Evolutionary conservation across 1,140 invertebrate genomes (phyloP).

Genomic region (Caenorhabditis briggsae): DNA sequence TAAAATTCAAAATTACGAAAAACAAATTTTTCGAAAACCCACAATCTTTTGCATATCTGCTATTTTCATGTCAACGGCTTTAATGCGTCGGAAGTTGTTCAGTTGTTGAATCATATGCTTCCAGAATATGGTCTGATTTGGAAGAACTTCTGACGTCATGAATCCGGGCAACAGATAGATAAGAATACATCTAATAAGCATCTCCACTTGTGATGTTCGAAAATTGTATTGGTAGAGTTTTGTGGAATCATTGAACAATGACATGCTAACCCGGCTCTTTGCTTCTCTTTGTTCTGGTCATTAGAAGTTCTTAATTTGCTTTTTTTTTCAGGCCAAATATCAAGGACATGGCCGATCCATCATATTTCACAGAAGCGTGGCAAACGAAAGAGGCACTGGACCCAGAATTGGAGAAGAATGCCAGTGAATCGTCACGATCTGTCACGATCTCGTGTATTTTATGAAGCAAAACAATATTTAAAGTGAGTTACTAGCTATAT

Average conservation of each 20-base stretch:
- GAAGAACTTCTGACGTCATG: background rate
- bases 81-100: background rate
- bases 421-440: background rate
- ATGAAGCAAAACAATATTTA: background rate
- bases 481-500: background rate
- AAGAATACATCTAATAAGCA: too few species aligned
- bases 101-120: background rate
- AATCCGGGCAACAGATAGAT: too few species aligned
- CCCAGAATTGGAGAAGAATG: background rate
- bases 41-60: background rate
- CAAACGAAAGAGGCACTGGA: background rate
- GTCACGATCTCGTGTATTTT: background rate
- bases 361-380: background rate
- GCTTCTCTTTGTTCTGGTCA: background rate
- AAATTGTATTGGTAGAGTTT: too few species aligned
- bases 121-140: background rate
- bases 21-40: background rate
- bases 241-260: too few species aligned
- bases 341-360: background rate
- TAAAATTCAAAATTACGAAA: background rate
- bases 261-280: too few species aligned
- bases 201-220: too few species aligned
- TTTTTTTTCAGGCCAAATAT: background rate
- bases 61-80: background rate
- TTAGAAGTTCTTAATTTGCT: background rate